Base-by-base conservation (phyloP, 2,113 vertebrate genomes). In the Prunella himalayana region DNA sequence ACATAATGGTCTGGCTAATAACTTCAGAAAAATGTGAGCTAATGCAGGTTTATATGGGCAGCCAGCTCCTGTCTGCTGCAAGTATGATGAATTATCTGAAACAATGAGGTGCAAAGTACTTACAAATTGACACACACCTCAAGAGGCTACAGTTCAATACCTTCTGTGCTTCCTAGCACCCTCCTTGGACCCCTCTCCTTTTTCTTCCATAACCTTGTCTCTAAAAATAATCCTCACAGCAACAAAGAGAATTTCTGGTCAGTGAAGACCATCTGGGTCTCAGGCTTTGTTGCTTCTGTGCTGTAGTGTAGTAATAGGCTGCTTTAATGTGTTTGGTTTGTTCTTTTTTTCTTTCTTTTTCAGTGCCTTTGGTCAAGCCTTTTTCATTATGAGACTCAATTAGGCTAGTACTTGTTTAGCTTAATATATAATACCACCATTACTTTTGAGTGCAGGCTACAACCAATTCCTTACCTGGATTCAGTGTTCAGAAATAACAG, bases 231-330 rank as follows among this genome's bases (percentile, higher is more conserved):
- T 92, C 39, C 68, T 86, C 30, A 53, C 33, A 88, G 71, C 50
- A 90, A 86, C 90, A 95, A 94, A 94, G 83, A 82, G 77, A 73
- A 81, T 86, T 83, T 90, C 51, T 92, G 88, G 88, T 59, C 83
- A 81, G 42, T 47, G 51, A 73, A 81, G 80, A 92, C 94, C 88
- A 86, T 88, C 92, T 97, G 91, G 28, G 69, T 83, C 76, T 91
- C 83, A 68, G 86, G 64, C 91, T 92, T 96, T 95, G 86, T 95
- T 81, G 80, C 27, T 54, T 86, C 86, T 61, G 63, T 86, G 44
- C 86, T 76, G 22, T 71, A 69, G 50, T 3, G 0, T 56, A 81
- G 41, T 69, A 92, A 59, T 60, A 59, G 60, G 41, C 61, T 79
- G 60, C 88, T 93, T 92, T 89, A 51, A 88, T 86, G 68, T 37